These are phyloP conservation scores for Heterodera carotae DNA, from an alignment of 1,140 invertebrate genomes.

Conservation along the genomic window DNA sequence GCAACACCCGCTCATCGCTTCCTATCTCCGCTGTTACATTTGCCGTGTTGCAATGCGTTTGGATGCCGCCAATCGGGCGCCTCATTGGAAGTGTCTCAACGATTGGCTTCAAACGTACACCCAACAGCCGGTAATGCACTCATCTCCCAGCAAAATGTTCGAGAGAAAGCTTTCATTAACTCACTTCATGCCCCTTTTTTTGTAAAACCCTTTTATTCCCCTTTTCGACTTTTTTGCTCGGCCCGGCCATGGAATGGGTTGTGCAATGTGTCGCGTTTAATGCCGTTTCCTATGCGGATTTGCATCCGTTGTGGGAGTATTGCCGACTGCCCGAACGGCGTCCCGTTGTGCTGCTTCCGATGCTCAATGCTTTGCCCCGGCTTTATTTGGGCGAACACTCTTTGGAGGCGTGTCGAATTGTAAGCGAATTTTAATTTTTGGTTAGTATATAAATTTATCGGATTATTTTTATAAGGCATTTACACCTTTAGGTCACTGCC, in stretches of 20 bases:
- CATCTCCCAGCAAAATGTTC: not conserved
- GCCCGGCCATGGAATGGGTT: conserved; percentile 51
- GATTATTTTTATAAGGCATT: too few species aligned
- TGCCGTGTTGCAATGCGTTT: conserved; percentile 49
- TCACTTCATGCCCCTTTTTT: too few species aligned
- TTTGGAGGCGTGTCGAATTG: conserved; percentile 47
- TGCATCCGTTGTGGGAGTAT: conserved; percentile 53
- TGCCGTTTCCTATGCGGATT: conserved; percentile 52
- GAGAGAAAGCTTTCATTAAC: too few species aligned
- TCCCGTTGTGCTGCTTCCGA: conserved; percentile 36
- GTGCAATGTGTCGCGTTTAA: conserved; percentile 50
- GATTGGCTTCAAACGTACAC: conserved; percentile 50
- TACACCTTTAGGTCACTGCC: conserved; percentile 36
- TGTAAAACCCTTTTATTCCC: too few species aligned
- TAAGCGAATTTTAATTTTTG: too few species aligned
- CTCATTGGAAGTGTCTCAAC: conserved; percentile 49
- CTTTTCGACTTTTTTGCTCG: conserved; percentile 40
- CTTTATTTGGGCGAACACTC: conserved; percentile 52
- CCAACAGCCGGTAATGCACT: conserved; percentile 37
- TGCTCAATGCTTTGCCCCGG: conserved; percentile 43
- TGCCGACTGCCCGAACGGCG: conserved; percentile 47
- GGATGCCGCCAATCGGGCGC: conserved; percentile 34
- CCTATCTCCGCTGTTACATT: conserved; percentile 49
- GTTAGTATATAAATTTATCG: too few species aligned
- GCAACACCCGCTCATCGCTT: conserved; percentile 50